Evolutionary conservation across 2,113 vertebrate species (phyloP).

Genomic region (Telmatochromis bifrenatus): DNA sequence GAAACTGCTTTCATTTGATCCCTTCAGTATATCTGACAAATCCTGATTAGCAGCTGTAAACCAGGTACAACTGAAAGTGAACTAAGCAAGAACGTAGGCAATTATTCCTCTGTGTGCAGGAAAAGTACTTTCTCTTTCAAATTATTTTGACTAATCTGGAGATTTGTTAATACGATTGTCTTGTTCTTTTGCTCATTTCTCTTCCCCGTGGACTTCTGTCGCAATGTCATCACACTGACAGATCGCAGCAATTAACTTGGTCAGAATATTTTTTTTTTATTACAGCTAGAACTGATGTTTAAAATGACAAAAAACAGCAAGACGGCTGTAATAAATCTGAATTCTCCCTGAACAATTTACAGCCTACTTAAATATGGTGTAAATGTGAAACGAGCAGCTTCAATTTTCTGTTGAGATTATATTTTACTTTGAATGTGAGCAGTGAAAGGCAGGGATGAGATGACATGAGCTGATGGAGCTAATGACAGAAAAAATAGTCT

Average conservation of each 20-base stretch:
- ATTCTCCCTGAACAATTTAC: background rate
- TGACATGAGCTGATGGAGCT: conserved; percentile 49
- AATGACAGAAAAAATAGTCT: conserved; percentile 51
- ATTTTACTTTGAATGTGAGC: conserved; percentile 39
- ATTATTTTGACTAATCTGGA: background rate
- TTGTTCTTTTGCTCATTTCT: background rate
- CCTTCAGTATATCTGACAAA: background rate
- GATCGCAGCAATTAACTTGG: conserved; percentile 19
- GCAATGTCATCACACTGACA: background rate
- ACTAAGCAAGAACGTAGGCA: background rate
- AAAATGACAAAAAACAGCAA: conserved; percentile 23
- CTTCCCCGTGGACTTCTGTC: background rate
- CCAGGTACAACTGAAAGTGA: background rate
- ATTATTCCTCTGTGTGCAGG: background rate
- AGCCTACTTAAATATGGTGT: background rate
- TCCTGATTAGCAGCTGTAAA: background rate
- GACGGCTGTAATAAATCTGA: conserved; percentile 37
- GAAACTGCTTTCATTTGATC: background rate
- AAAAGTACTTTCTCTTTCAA: background rate
- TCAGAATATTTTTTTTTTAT: background rate
- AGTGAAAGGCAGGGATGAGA: conserved; percentile 38
- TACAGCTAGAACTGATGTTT: conserved; percentile 9
- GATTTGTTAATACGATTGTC: background rate
- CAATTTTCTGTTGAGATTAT: conserved; percentile 40
- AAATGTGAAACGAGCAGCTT: conserved; percentile 37